These are phyloP conservation scores for Euwallacea fornicatus DNA, from an alignment of 1,140 invertebrate species.

Conservation along the genomic window DNA sequence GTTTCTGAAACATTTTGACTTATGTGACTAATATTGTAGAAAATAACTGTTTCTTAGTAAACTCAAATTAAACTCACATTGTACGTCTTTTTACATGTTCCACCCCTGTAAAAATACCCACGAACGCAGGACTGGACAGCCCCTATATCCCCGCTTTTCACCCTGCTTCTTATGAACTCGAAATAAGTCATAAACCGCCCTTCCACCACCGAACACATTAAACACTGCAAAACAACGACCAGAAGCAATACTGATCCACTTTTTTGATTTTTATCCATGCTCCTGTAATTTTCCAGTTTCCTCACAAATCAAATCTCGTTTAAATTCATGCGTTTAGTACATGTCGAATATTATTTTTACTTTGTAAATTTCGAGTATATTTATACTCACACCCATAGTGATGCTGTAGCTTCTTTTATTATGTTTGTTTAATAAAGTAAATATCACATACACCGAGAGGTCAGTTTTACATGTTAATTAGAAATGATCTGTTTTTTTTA, in stretches of 20 bases:
- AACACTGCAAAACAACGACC: not conserved
- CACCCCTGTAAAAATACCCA: not conserved
- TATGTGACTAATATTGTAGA: too few species aligned
- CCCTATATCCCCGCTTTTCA: not conserved
- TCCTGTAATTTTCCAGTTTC: too few species aligned
- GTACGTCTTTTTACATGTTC: too few species aligned
- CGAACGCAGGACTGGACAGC: not conserved
- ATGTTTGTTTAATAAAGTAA: constrained; percentile 1
- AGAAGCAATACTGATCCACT: not conserved
- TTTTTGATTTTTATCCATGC: too few species aligned
- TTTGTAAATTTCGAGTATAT: not conserved
- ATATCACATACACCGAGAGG: not conserved
- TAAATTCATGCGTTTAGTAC: too few species aligned
- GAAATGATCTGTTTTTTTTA: too few species aligned
- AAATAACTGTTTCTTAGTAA: too few species aligned
- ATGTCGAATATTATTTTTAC: not conserved
- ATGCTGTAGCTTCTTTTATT: constrained; percentile 5
- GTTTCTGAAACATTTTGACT: too few species aligned
- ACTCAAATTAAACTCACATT: too few species aligned
- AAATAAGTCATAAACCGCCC: not conserved
- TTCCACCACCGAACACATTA: not conserved
- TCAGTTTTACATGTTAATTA: not conserved
- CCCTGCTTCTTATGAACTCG: not conserved
- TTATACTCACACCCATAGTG: not conserved
- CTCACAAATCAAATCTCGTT: too few species aligned